Evolutionary conservation across 2,888 invertebrate genomes (phyloP).

Genomic region (Xanthorhoe designata): DNA sequence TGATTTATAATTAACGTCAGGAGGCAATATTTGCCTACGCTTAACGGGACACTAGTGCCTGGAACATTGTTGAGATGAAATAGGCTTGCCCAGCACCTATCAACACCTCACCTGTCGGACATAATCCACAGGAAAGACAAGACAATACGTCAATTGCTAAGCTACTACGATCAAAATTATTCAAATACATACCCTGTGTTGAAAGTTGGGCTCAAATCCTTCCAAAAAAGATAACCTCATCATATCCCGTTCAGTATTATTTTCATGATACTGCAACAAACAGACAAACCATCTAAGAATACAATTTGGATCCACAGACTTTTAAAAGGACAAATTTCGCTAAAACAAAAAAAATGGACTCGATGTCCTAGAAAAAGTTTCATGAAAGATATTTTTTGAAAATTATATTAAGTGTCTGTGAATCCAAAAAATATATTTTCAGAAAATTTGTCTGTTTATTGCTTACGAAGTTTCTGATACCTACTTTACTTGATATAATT

Average conservation of each 20-base stretch:
- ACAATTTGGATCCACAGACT: constrained; percentile 31
- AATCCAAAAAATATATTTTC: constrained; percentile 37
- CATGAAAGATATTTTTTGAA: constrained; percentile 37
- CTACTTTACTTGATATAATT: too few relatives aligned
- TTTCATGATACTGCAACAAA: constrained; percentile 36
- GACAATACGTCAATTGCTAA: too few relatives aligned
- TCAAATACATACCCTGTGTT: constrained; percentile 32
- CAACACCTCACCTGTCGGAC: too few relatives aligned
- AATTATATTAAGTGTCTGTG: constrained; percentile 24
- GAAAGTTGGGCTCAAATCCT: constrained; percentile 33
- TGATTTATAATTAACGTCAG: too few relatives aligned
- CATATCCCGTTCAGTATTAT: constrained; percentile 31
- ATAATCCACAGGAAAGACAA: too few relatives aligned
- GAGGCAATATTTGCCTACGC: too few relatives aligned
- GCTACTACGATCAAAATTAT: background rate
- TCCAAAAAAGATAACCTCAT: constrained; percentile 34
- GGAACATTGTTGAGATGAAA: too few relatives aligned
- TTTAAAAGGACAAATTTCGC: background rate
- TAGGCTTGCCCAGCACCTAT: too few relatives aligned
- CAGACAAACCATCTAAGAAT: constrained; percentile 30
- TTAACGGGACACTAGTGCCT: too few relatives aligned
- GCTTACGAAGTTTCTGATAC: background rate
- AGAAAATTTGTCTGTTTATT: constrained; percentile 33
- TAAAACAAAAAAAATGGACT: background rate
- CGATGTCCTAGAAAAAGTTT: constrained; percentile 24